Evolutionary conservation across 2,797 vertebrate species (phyloP).

Genomic region (Trematomus bernacchii): DNA sequence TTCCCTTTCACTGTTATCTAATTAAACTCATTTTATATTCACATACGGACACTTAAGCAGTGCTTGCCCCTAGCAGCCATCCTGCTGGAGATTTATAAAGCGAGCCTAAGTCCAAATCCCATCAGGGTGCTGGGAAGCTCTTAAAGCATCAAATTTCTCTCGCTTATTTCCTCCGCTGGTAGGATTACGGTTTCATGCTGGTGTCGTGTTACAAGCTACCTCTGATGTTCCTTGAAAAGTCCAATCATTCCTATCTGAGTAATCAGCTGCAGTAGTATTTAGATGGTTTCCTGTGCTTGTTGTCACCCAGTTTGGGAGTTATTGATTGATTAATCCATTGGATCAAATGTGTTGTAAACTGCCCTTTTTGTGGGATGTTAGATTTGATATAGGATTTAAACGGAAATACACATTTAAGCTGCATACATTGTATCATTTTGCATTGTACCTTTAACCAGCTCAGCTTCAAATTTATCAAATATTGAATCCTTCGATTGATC

Average conservation of each 20-base stretch:
- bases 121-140: slow-evolving; percentile 71
- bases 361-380: slow-evolving; percentile 5
- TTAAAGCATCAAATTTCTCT: slow-evolving; percentile 79
- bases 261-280: slow-evolving; percentile 39
- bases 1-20: slow-evolving; percentile 36
- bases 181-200: slow-evolving; percentile 76
- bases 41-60: slow-evolving; percentile 33
- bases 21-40: slow-evolving; percentile 52
- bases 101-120: slow-evolving; percentile 72
- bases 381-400: slow-evolving; percentile 1
- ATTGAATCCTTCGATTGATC: slow-evolving; percentile 37
- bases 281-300: slow-evolving; percentile 26
- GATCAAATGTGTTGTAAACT: neutral
- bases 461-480: slow-evolving; percentile 15
- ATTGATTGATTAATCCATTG: slow-evolving; percentile 16
- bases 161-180: slow-evolving; percentile 72
- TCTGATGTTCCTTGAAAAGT: slow-evolving; percentile 63
- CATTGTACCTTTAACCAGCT: slow-evolving; percentile 5
- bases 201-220: slow-evolving; percentile 77
- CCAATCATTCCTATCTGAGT: slow-evolving; percentile 61
- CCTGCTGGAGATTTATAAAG: slow-evolving; percentile 63
- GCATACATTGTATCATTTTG: neutral
- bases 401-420: slow-evolving; percentile 12
- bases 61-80: slow-evolving; percentile 39
- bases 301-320: slow-evolving; percentile 7